A percentile compares a stretch with the other conserved stretches of the same genome.
Evolutionary conservation across 2,888 invertebrate genomes (phyloP).

Genomic region (Drosophila meridiana): DNA sequence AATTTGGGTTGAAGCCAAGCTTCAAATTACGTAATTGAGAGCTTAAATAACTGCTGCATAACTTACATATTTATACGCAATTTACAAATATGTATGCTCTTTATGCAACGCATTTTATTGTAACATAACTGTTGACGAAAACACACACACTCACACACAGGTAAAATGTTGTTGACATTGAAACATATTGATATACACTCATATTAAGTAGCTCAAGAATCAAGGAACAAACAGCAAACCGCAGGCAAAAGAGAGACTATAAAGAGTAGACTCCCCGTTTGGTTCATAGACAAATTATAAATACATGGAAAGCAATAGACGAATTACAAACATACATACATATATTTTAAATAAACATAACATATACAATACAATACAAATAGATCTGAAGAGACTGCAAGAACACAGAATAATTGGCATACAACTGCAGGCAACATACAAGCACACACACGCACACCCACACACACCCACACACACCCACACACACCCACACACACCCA

Average conservation of each 20-base stretch:
- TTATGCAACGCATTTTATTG: slow-evolving; percentile 26
- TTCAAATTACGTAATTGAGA: slow-evolving; percentile 72
- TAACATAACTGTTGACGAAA: slow-evolving; percentile 22
- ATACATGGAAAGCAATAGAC: slow-evolving; percentile 54
- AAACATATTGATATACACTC: slow-evolving; percentile 51
- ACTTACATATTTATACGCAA: slow-evolving; percentile 34
- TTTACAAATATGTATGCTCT: slow-evolving; percentile 39
- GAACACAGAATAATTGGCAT: slow-evolving; percentile 1
- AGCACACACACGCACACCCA: slow-evolving; percentile 29
- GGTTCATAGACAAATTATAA: slow-evolving; percentile 37
- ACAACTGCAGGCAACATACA: slow-evolving; percentile 24
- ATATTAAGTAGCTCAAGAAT: slow-evolving; percentile 52
- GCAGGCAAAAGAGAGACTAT: slow-evolving; percentile 11
- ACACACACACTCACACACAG: slow-evolving; percentile 20
- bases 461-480: slow-evolving; percentile 12
- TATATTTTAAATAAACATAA: slow-evolving; percentile 6
- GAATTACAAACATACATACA: slow-evolving; percentile 44
- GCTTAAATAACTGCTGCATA: slow-evolving; percentile 64
- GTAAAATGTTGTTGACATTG: slow-evolving; percentile 34
- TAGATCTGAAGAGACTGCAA: slow-evolving; percentile 24
- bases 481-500: slow-evolving; percentile 46
- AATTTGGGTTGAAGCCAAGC: slow-evolving; percentile 69
- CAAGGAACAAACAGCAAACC: slow-evolving; percentile 2
- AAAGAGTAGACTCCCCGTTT: background rate
- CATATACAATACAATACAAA: background rate